Evolutionary conservation across 1,140 invertebrate species (phyloP).

Genomic region (Venustaconcha ellipsiformis): DNA sequence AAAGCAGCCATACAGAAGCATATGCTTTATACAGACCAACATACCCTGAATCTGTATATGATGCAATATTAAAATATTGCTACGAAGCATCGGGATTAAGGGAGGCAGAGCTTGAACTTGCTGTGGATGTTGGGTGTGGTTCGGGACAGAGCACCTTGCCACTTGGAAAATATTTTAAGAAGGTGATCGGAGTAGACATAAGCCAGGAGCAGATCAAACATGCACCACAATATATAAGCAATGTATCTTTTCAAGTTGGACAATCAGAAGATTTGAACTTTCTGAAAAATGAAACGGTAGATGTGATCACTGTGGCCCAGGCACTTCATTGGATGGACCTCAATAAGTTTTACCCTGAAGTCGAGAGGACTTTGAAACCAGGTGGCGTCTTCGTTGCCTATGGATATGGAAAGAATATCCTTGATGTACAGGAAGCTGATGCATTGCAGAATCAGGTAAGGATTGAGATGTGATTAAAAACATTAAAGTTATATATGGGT

Average conservation of each 20-base stretch:
- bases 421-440: conserved; percentile 28
- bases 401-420: conserved; percentile 44
- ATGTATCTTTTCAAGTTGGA: conserved; percentile 49
- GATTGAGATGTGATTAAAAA: too few relatives aligned
- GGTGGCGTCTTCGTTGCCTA: conserved; percentile 67
- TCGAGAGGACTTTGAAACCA: conserved; percentile 61
- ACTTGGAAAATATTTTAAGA: conserved; percentile 65
- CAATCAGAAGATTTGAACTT: conserved; percentile 63
- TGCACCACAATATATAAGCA: conserved; percentile 3
- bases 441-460: conserved; percentile 9
- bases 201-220: conserved; percentile 26
- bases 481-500: too few relatives aligned
- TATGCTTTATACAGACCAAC: conserved; percentile 65
- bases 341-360: conserved; percentile 69
- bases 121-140: conserved; percentile 71
- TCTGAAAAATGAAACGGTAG: conserved; percentile 54
- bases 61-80: conserved; percentile 58
- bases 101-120: conserved; percentile 19
- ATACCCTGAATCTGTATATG: conserved; percentile 54
- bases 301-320: conserved; percentile 66
- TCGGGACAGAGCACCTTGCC: conserved; percentile 70
- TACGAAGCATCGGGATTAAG: conserved; percentile 43
- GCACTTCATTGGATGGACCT: conserved; percentile 71
- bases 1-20: conserved; percentile 42
- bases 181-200: conserved; percentile 35